These are phyloP conservation scores for Drosophila pegasa DNA, from an alignment of 2,888 invertebrate species.

Conservation along the genomic window DNA sequence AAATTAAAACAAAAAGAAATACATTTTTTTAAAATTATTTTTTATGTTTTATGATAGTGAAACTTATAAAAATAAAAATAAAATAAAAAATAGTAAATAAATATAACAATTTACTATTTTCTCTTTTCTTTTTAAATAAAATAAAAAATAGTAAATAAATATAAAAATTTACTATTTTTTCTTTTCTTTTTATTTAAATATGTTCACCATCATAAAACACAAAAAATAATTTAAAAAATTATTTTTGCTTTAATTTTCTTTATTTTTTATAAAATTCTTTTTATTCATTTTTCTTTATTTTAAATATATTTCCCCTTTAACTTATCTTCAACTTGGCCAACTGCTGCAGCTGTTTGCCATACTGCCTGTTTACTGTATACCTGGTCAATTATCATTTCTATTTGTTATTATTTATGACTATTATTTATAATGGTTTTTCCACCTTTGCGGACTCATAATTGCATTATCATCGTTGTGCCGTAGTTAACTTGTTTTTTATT, in stretches of 20 bases:
- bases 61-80: no score
- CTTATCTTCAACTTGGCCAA: not conserved
- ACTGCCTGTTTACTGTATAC: not conserved
- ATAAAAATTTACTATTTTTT: not conserved
- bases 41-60: no score
- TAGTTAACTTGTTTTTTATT: constrained; percentile 19
- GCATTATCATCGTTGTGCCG: constrained; percentile 58
- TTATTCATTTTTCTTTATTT: not conserved
- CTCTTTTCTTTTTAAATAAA: no score
- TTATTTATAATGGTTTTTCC: constrained; percentile 60
- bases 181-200: not conserved
- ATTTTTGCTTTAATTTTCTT: not conserved
- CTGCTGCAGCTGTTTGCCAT: not conserved
- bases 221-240: not conserved
- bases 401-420: constrained; percentile 16
- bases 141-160: no score
- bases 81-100: no score
- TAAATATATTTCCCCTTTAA: not conserved
- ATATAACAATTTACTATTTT: no score
- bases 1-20: no score
- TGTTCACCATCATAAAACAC: no score
- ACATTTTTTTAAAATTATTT: no score
- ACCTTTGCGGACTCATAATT: constrained; percentile 32
- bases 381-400: not conserved
- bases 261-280: no score